Percentiles rank a stretch among this genome's conserved stretches.
Conservation (phyloP, 1,140 invertebrate genomes). For the Megalopta genalis region DNA sequence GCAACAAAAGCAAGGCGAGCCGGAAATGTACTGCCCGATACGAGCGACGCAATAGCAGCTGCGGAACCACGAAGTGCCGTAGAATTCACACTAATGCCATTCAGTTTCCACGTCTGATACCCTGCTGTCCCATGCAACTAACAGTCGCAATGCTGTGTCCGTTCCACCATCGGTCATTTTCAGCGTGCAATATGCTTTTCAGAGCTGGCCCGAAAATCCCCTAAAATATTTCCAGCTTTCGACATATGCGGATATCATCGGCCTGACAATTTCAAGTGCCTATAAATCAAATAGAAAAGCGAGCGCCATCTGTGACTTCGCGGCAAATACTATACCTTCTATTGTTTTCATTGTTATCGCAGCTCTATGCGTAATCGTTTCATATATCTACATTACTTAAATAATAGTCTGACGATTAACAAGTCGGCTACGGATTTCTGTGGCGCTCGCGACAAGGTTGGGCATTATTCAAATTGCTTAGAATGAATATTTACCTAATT, state of each 20-base stretch:
- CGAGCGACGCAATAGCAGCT: conserved; percentile 56
- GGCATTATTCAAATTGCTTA: too few species aligned
- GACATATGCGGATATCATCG: not conserved
- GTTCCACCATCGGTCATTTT: conserved; percentile 33
- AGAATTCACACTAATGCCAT: conserved; percentile 70
- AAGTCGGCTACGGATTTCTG: too few species aligned
- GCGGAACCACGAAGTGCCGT: conserved; percentile 61
- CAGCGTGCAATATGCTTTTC: conserved; percentile 22
- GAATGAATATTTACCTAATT: too few species aligned
- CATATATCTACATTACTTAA: too few species aligned
- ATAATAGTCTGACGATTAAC: too few species aligned
- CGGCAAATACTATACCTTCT: not conserved
- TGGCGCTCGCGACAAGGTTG: too few species aligned
- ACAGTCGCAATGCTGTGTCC: conserved; percentile 40
- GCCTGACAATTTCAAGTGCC: not conserved
- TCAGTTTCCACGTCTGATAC: conserved; percentile 52
- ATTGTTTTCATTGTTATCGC: not conserved
- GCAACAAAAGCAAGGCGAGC: conserved; percentile 29
- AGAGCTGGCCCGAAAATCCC: conserved; percentile 6
- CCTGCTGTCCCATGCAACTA: conserved; percentile 40
- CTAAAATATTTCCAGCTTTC: conserved; percentile 12
- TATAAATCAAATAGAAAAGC: conserved; percentile 2
- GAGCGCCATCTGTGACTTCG: too few species aligned
- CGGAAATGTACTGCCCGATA: conserved; percentile 34
- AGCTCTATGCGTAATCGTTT: too few species aligned